A percentile compares a stretch with the other conserved stretches of the same genome.
Evolutionary conservation across 2,113 vertebrate genomes (phyloP).

Genomic region (Panthera tigris): DNA sequence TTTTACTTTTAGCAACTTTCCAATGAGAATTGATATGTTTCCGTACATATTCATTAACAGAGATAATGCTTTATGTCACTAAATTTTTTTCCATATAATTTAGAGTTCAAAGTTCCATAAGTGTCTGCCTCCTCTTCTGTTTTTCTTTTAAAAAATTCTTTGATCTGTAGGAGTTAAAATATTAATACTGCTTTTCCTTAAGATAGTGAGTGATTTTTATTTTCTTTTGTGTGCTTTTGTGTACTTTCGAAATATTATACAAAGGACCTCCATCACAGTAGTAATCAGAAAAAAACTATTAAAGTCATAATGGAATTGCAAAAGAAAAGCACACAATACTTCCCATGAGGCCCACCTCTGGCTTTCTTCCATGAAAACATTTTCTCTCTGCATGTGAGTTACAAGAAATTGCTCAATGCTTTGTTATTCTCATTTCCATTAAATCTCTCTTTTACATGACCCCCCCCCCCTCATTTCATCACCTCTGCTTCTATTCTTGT

Average conservation of each 20-base stretch:
- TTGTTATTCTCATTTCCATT: neutral
- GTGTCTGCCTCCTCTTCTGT: neutral
- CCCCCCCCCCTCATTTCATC: neutral
- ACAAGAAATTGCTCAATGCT: neutral
- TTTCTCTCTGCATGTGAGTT: conserved; percentile 30
- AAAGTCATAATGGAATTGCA: conserved; percentile 32
- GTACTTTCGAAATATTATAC: conserved; percentile 44
- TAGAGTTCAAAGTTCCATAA: neutral
- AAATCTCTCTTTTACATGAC: neutral
- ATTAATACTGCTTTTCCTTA: conserved; percentile 33
- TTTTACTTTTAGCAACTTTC: neutral
- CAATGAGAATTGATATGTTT: neutral
- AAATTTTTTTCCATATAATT: neutral
- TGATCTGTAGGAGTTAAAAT: conserved; percentile 13
- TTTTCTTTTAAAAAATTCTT: neutral
- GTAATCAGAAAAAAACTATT: conserved; percentile 54
- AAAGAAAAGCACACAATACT: conserved; percentile 21
- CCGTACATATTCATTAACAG: neutral
- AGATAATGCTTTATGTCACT: neutral
- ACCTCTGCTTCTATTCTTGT: neutral
- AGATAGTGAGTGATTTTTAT: conserved; percentile 21
- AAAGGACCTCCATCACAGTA: neutral
- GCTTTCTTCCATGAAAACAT: conserved; percentile 36
- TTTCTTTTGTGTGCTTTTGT: conserved; percentile 39
- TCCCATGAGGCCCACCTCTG: neutral